Conservation (phyloP, 2,797 vertebrate genomes). For the Poeciliopsis turneri region DNA sequence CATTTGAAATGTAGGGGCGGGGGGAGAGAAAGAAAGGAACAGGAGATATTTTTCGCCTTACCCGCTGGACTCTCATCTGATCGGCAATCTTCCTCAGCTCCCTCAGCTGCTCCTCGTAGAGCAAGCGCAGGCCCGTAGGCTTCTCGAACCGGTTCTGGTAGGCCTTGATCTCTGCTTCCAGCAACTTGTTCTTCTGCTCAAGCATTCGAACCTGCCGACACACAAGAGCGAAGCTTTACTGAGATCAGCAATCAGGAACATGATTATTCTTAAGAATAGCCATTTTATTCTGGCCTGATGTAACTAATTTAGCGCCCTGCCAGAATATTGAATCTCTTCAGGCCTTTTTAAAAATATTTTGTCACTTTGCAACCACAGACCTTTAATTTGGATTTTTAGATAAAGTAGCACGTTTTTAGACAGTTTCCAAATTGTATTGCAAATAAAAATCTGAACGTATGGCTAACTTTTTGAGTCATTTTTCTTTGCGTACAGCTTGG, state of each 20-base stretch:
- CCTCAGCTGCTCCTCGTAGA: slow-evolving; percentile 78
- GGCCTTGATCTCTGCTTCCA: slow-evolving; percentile 72
- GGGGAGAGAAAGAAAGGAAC: background rate
- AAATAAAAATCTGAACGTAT: background rate
- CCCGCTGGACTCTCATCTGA: slow-evolving; percentile 76
- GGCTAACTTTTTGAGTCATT: background rate
- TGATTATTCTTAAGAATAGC: slow-evolving; percentile 3
- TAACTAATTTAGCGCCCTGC: background rate
- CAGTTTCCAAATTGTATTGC: background rate
- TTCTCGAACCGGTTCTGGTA: slow-evolving; percentile 71
- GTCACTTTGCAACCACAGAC: background rate
- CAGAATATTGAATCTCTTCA: background rate
- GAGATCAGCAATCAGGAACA: background rate
- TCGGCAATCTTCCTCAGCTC: slow-evolving; percentile 76
- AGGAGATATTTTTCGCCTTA: slow-evolving; percentile 47
- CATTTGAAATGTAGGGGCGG: slow-evolving; percentile 18
- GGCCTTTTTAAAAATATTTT: background rate
- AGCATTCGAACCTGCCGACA: slow-evolving; percentile 76
- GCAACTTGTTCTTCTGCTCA: slow-evolving; percentile 75
- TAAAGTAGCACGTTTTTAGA: background rate
- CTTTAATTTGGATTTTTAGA: background rate
- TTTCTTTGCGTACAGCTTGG: background rate
- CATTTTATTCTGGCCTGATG: slow-evolving; percentile 8
- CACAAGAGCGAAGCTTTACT: slow-evolving; percentile 9
- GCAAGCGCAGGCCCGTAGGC: slow-evolving; percentile 66